A percentile compares a stretch with the other conserved stretches of the same genome.
Evolutionary conservation across 2,888 invertebrate species (phyloP).

Genomic region (Platycheirus rosarum): DNA sequence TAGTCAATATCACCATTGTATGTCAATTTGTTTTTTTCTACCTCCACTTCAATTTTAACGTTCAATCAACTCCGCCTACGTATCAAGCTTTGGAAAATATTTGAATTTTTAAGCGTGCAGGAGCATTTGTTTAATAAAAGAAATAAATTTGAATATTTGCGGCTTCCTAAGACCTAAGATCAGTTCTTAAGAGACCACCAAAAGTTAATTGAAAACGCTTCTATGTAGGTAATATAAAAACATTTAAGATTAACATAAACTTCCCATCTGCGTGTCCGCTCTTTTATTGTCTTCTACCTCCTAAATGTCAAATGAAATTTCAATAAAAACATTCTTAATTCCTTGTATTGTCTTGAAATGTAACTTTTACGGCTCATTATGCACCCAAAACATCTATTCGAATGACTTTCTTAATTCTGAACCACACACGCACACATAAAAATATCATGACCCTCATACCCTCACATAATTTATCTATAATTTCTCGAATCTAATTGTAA

Average conservation of each 20-base stretch:
- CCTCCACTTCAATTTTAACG: no score
- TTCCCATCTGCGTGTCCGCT: not conserved
- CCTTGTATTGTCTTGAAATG: not conserved
- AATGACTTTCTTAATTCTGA: constrained; percentile 9
- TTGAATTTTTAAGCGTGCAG: no score
- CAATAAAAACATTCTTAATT: not conserved
- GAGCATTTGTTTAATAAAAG: no score
- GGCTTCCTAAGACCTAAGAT: no score
- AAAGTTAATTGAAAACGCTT: no score
- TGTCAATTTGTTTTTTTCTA: no score
- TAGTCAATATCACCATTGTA: no score
- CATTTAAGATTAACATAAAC: not conserved
- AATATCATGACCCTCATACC: not conserved
- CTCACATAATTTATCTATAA: constrained; percentile 16
- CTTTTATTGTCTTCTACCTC: not conserved
- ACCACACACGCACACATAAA: constrained; percentile 3
- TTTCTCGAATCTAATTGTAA: constrained; percentile 49
- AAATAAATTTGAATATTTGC: no score
- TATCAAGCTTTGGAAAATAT: no score
- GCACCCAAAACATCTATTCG: not conserved
- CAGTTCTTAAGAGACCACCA: no score
- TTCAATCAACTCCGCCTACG: no score
- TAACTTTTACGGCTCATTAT: not conserved
- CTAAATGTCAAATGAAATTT: constrained; percentile 5
- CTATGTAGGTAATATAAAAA: no score